These are phyloP conservation scores for Polypedilum vanderplanki DNA, from an alignment of 1,140 invertebrate species.

Conservation along the genomic window DNA sequence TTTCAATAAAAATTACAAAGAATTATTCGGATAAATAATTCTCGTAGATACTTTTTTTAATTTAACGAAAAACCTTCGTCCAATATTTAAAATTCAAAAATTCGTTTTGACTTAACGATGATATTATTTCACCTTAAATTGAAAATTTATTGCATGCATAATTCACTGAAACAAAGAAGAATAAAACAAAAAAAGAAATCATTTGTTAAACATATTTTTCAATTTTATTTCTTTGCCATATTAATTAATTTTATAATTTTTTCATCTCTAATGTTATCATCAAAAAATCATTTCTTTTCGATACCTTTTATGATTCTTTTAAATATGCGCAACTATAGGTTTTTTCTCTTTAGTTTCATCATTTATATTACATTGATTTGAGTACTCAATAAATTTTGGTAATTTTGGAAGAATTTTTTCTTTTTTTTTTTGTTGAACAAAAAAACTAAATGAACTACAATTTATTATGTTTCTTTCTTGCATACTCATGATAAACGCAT, in stretches of 20 bases:
- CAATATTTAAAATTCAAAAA: neutral
- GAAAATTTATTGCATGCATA: too few relatives aligned
- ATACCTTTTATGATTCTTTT: neutral
- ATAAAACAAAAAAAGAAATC: neutral
- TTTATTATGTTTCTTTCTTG: neutral
- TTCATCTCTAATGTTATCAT: neutral
- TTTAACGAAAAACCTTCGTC: neutral
- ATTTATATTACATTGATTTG: neutral
- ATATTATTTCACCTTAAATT: too few relatives aligned
- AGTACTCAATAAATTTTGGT: neutral
- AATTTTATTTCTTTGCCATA: conserved; percentile 6
- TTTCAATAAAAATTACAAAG: neutral
- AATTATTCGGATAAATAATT: neutral
- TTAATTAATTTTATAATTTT: conserved; percentile 6
- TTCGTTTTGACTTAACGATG: neutral
- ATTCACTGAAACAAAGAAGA: neutral
- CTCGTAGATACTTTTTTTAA: neutral
- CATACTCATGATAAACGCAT: neutral
- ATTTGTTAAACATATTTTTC: conserved; percentile 10
- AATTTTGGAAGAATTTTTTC: conserved; percentile 17
- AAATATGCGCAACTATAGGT: neutral
- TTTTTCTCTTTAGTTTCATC: neutral
- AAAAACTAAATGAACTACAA: neutral
- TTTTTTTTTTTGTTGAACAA: neutral
- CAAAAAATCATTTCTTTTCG: conserved; percentile 13